Percentiles rank a stretch among this genome's conserved stretches.
These are phyloP conservation scores for Lytechinus pictus DNA, from an alignment of 35 echinoderm and acorn worm species.

Conservation along the genomic window DNA sequence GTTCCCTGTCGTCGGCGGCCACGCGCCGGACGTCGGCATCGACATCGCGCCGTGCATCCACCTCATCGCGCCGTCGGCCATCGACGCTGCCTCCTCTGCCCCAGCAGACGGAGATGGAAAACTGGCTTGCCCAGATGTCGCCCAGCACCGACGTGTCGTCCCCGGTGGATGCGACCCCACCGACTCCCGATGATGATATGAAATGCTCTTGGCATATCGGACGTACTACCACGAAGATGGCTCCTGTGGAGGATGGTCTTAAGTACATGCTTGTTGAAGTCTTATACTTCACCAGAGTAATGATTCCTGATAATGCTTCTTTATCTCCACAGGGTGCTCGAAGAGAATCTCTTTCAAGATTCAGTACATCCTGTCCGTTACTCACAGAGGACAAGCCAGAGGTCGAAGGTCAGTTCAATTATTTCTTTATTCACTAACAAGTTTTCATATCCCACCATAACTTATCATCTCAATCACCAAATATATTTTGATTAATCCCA, in stretches of 20 bases:
- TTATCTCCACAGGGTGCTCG: slow-evolving; percentile 73
- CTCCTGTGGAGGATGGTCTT: slow-evolving; percentile 27
- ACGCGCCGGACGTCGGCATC: background rate
- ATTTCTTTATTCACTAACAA: background rate
- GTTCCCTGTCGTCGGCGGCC: background rate
- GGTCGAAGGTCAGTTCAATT: slow-evolving; percentile 29
- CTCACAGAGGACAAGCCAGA: slow-evolving; percentile 74
- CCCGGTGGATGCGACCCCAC: background rate
- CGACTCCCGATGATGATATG: slow-evolving; percentile 21
- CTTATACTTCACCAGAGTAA: slow-evolving; percentile 42
- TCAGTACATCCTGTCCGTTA: slow-evolving; percentile 84
- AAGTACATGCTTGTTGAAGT: slow-evolving; percentile 47
- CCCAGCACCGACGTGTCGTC: slow-evolving; percentile 20
- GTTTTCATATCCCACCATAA: background rate
- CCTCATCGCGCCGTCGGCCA: slow-evolving; percentile 9
- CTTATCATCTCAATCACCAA: background rate
- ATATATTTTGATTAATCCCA: background rate
- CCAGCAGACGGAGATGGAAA: slow-evolving; percentile 40
- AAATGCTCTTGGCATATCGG: background rate
- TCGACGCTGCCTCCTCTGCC: slow-evolving; percentile 47
- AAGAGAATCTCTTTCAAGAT: slow-evolving; percentile 84
- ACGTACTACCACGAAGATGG: slow-evolving; percentile 16
- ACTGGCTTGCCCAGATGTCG: slow-evolving; percentile 7
- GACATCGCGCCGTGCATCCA: background rate
- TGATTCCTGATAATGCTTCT: slow-evolving; percentile 51